phyloP scores from a whole-genome alignment of 2,113 vertebrate genomes.

The Melospiza georgiana region DNA sequence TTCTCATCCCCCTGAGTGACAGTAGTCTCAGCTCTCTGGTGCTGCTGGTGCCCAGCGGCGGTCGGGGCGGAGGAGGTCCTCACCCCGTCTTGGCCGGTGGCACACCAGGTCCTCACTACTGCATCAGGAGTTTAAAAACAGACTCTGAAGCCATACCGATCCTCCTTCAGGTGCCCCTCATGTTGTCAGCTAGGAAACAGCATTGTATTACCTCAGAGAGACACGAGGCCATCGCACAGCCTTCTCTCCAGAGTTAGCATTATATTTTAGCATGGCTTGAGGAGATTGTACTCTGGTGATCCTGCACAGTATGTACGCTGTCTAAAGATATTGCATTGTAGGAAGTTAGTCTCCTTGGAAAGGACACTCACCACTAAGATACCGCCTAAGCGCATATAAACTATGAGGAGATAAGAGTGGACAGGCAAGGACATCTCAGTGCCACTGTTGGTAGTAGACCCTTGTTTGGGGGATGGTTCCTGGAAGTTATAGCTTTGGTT shows the following conservation, averaged over 20 bases:
- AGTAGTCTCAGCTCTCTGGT: not conserved
- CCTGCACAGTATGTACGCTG: conserved; percentile 13
- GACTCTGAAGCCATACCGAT: conserved; percentile 49
- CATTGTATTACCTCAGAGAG: conserved; percentile 63
- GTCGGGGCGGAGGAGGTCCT: not conserved
- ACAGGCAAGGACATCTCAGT: conserved; percentile 29
- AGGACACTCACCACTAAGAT: not conserved
- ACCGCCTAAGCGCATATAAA: not conserved
- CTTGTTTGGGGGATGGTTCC: conserved; percentile 16
- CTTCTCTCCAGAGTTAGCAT: conserved; percentile 30
- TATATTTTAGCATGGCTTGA: conserved; percentile 67
- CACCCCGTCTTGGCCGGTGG: not conserved
- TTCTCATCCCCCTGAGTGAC: not conserved
- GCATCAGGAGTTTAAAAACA: conserved; percentile 26
- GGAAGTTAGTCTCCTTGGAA: conserved; percentile 26
- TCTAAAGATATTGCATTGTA: conserved; percentile 5
- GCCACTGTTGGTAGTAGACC: conserved; percentile 34
- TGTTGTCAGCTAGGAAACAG: conserved; percentile 37
- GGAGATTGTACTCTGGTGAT: conserved; percentile 38
- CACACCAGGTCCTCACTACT: not conserved
- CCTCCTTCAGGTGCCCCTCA: conserved; percentile 48
- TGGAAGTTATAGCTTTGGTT: conserved; percentile 40
- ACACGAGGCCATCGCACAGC: not conserved
- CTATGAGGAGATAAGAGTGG: conserved; percentile 25
- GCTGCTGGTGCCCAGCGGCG: accelerated